Evolutionary conservation across 2,888 invertebrate genomes (phyloP), one percentile per base, ranked within the genome.

Genomic region (Apomyelois bistriatella): DNA sequence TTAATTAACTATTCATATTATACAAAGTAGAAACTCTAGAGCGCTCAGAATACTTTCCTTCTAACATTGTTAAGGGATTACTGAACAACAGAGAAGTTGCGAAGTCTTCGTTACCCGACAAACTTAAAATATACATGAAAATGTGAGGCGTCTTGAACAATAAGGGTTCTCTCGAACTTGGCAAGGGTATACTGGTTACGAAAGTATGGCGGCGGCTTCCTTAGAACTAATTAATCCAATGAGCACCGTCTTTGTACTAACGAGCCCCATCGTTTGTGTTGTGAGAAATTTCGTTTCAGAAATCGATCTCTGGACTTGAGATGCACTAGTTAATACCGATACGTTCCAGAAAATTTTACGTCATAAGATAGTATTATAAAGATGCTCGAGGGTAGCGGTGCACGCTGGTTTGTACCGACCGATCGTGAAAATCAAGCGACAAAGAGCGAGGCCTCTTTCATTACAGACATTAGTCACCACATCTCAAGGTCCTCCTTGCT

Each of bases 141-240:
- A 74, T 77, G 69, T 74, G 72, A 72, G 70, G 72, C 71, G 74
- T 74, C 74, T 72, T 57, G 59, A 70, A 71, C 74, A 79, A 78
- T 79, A 74, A 77, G 73, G 72, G 72, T 70, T 60, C 72, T 74
- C 62, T 67, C 62, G 38, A 65, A 72, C 65, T 68, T 56, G 57
- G 64, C 55, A 62, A 67, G 59, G 64, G 65, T 76, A 69, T 66
- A 66, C 60, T 59, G 48, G 59, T 61, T 70, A 60, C 57, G 67
- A 74, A 81, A 79, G 79, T 82, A 79, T 80, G 81, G 72, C 76
- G 74, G 74, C 72, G 62, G 76, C 72, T 78, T 79, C 69, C 65
- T 59, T 68, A 71, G 71, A 81, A 85, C 85, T 85, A 86, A 87
- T 88, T 88, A 87, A 87, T 87, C 85, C 83, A 85, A 87, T 87